phyloP scores from a whole-genome alignment of 2,113 vertebrate species.

The Rhizomys pruinosus region DNA sequence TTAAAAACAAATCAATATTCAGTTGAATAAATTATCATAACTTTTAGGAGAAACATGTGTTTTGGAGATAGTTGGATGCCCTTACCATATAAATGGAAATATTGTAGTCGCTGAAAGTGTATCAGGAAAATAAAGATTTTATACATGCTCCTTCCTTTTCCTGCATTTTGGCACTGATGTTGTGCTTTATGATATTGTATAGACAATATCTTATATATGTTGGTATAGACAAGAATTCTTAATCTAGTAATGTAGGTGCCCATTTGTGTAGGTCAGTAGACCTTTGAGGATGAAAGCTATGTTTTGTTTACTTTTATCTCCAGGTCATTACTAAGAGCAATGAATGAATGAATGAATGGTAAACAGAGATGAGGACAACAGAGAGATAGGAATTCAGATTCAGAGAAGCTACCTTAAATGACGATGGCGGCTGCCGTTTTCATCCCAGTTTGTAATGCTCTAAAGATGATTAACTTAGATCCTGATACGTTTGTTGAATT shows the following conservation, averaged over 20 bases:
- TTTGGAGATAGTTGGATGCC: slow-evolving; percentile 28
- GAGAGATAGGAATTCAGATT: slow-evolving; percentile 54
- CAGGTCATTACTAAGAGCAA: slow-evolving; percentile 37
- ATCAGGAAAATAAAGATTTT: slow-evolving; percentile 53
- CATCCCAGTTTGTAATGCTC: slow-evolving; percentile 47
- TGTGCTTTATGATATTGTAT: slow-evolving; percentile 58
- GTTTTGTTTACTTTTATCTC: slow-evolving; percentile 62
- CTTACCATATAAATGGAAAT: slow-evolving; percentile 47
- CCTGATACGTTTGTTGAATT: slow-evolving; percentile 53
- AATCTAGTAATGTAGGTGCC: slow-evolving; percentile 28
- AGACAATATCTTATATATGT: no score
- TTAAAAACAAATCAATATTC: slow-evolving; percentile 44
- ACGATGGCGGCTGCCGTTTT: slow-evolving; percentile 41
- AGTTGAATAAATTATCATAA: slow-evolving; percentile 55
- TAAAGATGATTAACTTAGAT: slow-evolving; percentile 59
- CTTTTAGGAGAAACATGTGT: slow-evolving; percentile 57
- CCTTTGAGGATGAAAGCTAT: not conserved
- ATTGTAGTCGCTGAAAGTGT: slow-evolving; percentile 38
- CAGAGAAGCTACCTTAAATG: slow-evolving; percentile 42
- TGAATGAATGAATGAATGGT: slow-evolving; percentile 26
- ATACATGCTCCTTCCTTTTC: not conserved
- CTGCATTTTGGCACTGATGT: slow-evolving; percentile 55
- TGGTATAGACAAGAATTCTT: slow-evolving; percentile 37
- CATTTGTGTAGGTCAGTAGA: slow-evolving; percentile 47
- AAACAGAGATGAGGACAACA: slow-evolving; percentile 10